phyloP scores from a whole-genome alignment of 2,113 vertebrate species.

The Sylvietta virens region DNA sequence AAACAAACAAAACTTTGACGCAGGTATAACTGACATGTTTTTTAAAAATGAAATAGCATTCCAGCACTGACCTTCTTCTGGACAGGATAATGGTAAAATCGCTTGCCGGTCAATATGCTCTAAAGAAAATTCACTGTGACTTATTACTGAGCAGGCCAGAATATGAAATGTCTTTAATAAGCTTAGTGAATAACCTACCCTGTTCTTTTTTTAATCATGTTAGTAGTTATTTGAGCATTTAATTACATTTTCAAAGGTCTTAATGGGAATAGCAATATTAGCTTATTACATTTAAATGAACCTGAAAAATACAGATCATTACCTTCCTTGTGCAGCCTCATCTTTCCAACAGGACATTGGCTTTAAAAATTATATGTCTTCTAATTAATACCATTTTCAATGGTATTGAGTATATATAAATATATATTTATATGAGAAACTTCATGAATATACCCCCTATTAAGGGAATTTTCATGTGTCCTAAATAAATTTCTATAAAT shows the following conservation, averaged over 20 bases:
- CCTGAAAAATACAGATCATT: slow-evolving; percentile 46
- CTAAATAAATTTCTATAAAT: neutral
- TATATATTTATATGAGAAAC: neutral
- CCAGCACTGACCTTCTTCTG: slow-evolving; percentile 6
- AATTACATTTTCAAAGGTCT: slow-evolving; percentile 67
- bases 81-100: slow-evolving; percentile 12
- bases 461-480: neutral
- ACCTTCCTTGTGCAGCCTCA: neutral
- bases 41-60: neutral
- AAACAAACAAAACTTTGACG: neutral
- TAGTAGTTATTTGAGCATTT: slow-evolving; percentile 62
- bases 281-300: slow-evolving; percentile 66
- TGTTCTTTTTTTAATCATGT: slow-evolving; percentile 62
- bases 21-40: neutral
- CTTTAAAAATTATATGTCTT: neutral
- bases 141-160: slow-evolving; percentile 44
- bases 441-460: neutral
- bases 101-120: slow-evolving; percentile 25
- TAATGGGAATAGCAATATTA: slow-evolving; percentile 59
- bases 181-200: slow-evolving; percentile 42
- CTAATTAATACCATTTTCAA: slow-evolving; percentile 18
- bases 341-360: neutral
- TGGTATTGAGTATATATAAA: neutral
- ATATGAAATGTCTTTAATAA: slow-evolving; percentile 58
- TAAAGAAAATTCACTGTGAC: slow-evolving; percentile 42